Conservation (phyloP, 2,113 vertebrate species). For the Centropristis striata region DNA sequence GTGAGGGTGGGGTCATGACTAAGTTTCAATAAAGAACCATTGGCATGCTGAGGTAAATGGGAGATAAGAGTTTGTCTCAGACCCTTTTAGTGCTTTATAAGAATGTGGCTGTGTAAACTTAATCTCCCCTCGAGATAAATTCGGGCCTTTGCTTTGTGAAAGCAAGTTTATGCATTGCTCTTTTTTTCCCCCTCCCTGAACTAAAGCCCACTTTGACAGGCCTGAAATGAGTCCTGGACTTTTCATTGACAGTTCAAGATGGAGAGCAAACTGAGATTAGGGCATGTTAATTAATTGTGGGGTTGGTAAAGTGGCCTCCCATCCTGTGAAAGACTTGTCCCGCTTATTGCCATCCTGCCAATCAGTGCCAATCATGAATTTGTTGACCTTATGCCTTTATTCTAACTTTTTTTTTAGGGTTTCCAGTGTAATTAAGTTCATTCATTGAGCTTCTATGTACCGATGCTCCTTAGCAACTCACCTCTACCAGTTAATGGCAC, state of each 20-base stretch:
- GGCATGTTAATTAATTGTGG: slow-evolving; percentile 80
- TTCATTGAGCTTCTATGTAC: slow-evolving; percentile 2
- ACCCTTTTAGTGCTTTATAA: slow-evolving; percentile 76
- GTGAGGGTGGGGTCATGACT: slow-evolving; percentile 57
- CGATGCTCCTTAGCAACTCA: neutral
- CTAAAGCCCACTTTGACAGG: slow-evolving; percentile 73
- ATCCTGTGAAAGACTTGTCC: slow-evolving; percentile 49
- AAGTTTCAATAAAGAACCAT: slow-evolving; percentile 75
- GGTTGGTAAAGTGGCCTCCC: slow-evolving; percentile 59
- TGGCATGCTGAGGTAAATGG: slow-evolving; percentile 77
- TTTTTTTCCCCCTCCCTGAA: neutral
- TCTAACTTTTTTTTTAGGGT: neutral
- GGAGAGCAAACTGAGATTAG: slow-evolving; percentile 81
- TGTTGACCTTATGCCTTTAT: neutral
- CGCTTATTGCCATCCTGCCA: slow-evolving; percentile 62
- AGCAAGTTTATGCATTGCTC: slow-evolving; percentile 70
- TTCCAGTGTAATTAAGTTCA: slow-evolving; percentile 2
- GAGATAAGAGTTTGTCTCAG: slow-evolving; percentile 76
- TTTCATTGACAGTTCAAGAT: slow-evolving; percentile 80
- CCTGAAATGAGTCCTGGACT: slow-evolving; percentile 74
- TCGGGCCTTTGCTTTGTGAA: slow-evolving; percentile 61
- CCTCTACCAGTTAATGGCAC: neutral
- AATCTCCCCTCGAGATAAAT: slow-evolving; percentile 80
- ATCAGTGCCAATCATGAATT: slow-evolving; percentile 42
- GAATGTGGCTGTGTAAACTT: slow-evolving; percentile 75